These are phyloP conservation scores for Luehdorfia chinensis DNA, from an alignment of 1,140 invertebrate species.

Conservation along the genomic window DNA sequence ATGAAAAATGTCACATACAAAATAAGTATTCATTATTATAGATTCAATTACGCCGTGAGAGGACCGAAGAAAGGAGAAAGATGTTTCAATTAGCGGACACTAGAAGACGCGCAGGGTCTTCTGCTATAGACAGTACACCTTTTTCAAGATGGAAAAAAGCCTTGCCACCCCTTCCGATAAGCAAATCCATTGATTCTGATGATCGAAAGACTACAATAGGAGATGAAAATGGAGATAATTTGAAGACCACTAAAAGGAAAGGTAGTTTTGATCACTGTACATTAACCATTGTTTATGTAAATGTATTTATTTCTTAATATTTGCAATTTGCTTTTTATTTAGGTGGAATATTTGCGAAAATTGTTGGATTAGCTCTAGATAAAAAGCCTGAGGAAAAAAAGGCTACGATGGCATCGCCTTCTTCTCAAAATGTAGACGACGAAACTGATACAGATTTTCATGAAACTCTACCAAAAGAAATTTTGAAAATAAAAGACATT, in stretches of 20 bases:
- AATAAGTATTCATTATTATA: slow-evolving; percentile 38
- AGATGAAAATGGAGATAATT: slow-evolving; percentile 39
- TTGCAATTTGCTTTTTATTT: no score
- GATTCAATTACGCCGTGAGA: slow-evolving; percentile 89
- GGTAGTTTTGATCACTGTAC: no score
- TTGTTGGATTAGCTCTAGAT: slow-evolving; percentile 79
- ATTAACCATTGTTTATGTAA: no score
- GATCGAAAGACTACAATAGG: slow-evolving; percentile 52
- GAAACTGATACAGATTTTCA: slow-evolving; percentile 82
- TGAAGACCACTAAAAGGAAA: slow-evolving; percentile 50
- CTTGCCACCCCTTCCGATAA: slow-evolving; percentile 77
- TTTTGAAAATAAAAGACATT: slow-evolving; percentile 66
- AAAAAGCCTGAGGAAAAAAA: slow-evolving; percentile 73
- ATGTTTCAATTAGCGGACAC: slow-evolving; percentile 92
- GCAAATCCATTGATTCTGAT: slow-evolving; percentile 77
- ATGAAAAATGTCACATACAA: no score
- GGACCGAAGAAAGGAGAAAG: slow-evolving; percentile 95
- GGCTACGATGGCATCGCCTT: slow-evolving; percentile 26
- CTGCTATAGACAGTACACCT: slow-evolving; percentile 78
- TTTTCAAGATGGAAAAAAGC: slow-evolving; percentile 85
- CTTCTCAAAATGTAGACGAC: slow-evolving; percentile 71
- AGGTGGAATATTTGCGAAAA: slow-evolving; percentile 79
- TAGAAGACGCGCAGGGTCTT: slow-evolving; percentile 77
- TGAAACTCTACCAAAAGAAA: slow-evolving; percentile 81
- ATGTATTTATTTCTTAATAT: no score